Conservation (phyloP, 2,797 vertebrate genomes). For the Melanotaenia trifasciata region DNA sequence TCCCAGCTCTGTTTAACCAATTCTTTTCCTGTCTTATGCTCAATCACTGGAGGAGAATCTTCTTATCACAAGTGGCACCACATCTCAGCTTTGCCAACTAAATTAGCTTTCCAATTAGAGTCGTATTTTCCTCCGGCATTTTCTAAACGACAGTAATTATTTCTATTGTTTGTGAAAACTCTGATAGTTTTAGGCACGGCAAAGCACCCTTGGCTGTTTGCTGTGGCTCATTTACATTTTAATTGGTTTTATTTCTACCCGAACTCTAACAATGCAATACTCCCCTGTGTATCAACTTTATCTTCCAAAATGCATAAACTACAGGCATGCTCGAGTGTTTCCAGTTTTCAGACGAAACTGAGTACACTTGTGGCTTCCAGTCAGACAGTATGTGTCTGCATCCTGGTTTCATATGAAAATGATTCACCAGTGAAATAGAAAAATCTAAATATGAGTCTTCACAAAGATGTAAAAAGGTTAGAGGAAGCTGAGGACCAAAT, state of each 20-base stretch:
- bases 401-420: neutral
- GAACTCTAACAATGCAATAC: neutral
- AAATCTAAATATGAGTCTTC: neutral
- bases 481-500: neutral
- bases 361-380: no score
- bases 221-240: constrained; percentile 23
- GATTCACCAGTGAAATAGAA: neutral
- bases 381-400: neutral
- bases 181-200: neutral
- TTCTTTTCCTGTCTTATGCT: constrained; percentile 1
- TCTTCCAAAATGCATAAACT: neutral
- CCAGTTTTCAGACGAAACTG: no score
- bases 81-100: constrained; percentile 32
- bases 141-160: constrained; percentile 7
- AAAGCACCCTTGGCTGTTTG: neutral
- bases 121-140: constrained; percentile 9
- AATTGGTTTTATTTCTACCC: neutral
- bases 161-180: constrained; percentile 3
- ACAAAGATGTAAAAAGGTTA: neutral
- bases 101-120: constrained; percentile 39
- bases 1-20: constrained; percentile 24
- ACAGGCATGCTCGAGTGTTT: no score
- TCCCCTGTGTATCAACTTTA: neutral
- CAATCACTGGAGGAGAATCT: neutral
- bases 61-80: constrained; percentile 15